phyloP scores from a whole-genome alignment of 2,113 vertebrate genomes.

The Stercorarius parasiticus region DNA sequence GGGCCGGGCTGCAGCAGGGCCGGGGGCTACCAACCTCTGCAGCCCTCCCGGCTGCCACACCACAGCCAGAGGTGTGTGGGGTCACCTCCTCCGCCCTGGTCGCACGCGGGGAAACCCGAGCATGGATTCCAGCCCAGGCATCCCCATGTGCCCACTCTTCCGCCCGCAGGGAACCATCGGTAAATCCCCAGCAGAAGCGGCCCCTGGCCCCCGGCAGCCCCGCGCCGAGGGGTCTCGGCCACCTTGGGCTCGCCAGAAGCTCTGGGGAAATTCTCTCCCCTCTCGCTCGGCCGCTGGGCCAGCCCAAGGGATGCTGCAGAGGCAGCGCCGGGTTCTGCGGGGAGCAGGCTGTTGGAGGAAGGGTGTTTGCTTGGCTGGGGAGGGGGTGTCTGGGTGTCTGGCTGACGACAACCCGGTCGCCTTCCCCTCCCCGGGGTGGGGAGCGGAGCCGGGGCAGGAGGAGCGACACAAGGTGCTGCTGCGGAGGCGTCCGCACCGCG shows the following conservation, averaged over 20 bases:
- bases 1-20: too few relatives aligned
- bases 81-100: neutral
- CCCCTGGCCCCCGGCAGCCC: too few relatives aligned
- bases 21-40: fast-evolving
- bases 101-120: too few relatives aligned
- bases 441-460: neutral
- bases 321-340: neutral
- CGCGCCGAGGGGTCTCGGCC: neutral
- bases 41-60: neutral
- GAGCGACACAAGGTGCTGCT: neutral
- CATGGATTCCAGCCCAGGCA: fast-evolving
- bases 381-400: neutral
- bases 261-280: neutral
- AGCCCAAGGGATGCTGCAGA: neutral
- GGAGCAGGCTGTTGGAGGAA: neutral
- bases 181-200: neutral
- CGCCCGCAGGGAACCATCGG: too few relatives aligned
- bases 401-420: too few relatives aligned
- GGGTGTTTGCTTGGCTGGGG: neutral
- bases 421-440: neutral
- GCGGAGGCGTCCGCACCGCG: neutral
- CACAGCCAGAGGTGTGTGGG: neutral
- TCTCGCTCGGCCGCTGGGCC: neutral
- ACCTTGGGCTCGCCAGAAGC: neutral
- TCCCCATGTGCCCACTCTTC: neutral